Evolutionary conservation across 2,797 vertebrate species (phyloP).

Genomic region (Muscicapa comitata): DNA sequence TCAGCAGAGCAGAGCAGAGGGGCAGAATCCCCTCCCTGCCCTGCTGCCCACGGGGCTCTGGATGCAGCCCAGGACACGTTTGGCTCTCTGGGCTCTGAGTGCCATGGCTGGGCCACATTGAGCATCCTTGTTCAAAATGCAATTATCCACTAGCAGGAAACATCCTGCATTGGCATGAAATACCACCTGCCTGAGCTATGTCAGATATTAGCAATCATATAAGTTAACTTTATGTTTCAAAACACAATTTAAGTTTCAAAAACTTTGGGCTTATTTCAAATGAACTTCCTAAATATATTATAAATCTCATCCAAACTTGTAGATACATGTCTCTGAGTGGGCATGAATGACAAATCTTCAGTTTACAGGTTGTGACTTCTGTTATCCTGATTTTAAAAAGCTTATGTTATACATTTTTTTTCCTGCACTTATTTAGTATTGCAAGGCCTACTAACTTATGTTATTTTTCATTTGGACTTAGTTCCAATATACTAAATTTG

Average conservation of each 20-base stretch:
- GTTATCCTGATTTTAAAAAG: neutral
- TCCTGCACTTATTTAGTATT: neutral
- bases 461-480: conserved; percentile 10
- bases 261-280: neutral
- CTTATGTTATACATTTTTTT: neutral
- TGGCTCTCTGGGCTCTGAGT: neutral
- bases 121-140: neutral
- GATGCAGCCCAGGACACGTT: neutral
- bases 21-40: neutral
- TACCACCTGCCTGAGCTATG: neutral
- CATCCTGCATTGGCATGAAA: neutral
- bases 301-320: neutral
- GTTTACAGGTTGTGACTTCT: neutral
- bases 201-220: neutral
- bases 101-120: neutral
- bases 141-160: neutral
- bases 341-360: neutral
- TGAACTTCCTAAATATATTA: neutral
- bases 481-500: neutral
- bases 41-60: neutral
- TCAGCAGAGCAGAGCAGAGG: neutral
- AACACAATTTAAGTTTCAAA: neutral
- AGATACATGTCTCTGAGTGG: neutral
- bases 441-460: neutral
- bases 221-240: neutral